These are phyloP conservation scores for Chrysemys picta DNA, from an alignment of 2,113 vertebrate genomes.

Conservation along the genomic window DNA sequence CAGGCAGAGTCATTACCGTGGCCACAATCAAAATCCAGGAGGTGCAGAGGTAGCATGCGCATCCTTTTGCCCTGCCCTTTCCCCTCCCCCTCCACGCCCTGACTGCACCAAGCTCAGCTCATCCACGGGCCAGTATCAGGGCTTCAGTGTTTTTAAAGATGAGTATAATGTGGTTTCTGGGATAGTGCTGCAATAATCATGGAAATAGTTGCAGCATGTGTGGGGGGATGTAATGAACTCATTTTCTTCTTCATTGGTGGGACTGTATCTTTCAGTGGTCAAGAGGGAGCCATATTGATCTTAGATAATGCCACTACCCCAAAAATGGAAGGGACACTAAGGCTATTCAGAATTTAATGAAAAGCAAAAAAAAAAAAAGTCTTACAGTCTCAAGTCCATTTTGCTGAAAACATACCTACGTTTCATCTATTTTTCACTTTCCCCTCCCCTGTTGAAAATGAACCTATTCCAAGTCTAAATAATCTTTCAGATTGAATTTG, in stretches of 20 bases:
- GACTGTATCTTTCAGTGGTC: not conserved
- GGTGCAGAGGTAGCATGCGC: not conserved
- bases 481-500: constrained; percentile 10
- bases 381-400: not conserved
- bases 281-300: fast-evolving
- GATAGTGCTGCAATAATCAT: not conserved
- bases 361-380: no score
- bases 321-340: not conserved
- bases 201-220: not conserved
- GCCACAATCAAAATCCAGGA: not conserved
- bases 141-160: not conserved
- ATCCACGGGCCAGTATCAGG: not conserved
- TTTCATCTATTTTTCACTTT: constrained; percentile 9
- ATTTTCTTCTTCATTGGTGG: not conserved
- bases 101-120: not conserved
- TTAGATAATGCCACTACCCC: no score
- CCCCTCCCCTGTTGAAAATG: not conserved
- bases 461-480: not conserved
- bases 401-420: not conserved
- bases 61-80: not conserved
- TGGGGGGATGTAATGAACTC: fast-evolving
- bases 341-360: not conserved
- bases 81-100: no score
- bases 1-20: not conserved
- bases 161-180: not conserved